Base-by-base conservation (phyloP, 2,797 vertebrate genomes). In the Sibirionetta formosa region DNA sequence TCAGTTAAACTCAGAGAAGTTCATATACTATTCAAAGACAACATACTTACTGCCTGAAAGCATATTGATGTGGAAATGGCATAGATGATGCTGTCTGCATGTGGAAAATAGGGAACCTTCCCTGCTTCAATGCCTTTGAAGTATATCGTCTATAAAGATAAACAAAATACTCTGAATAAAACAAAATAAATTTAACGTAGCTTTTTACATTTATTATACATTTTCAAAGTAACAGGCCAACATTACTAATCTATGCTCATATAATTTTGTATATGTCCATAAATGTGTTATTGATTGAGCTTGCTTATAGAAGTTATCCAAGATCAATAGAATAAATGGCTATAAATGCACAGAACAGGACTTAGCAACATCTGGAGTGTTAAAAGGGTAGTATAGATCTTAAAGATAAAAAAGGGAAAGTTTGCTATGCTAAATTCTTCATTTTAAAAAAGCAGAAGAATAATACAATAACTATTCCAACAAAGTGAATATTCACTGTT, bases 101-200 rank as follows among this genome's bases (percentile, higher is more conserved):
- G 99, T 68, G 99, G 99, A 85, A 99, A 99, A 97, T 99, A 99
- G 9, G 99, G 99, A 95, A 99, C 99, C 33, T 98, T 99, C 63
- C 99, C 99, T 6, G 99, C 98, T 97, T 99, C 99, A 29, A 99
- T 99, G 91, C 99, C 99, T 98, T 99, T 99, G 97, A 99, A 99
- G 98, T 99, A 99, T 97, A 99, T 97, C 8, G 99, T 99, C 99
- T 99, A 94, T 23, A 95, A 91, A 97, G 90, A 94, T 4, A 96
- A 92, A 78, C 14, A 80, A 86, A 33, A 91, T 40, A 82, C 27
- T 15, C 5, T 80, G 42, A 86, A 56, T 10, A 3, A 29, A 85
- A 60, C 19, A 68, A 63, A 87, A 53, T 10, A 35, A 22, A 48
- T 24, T 44, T 31, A 31, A 81, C 53, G 9, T 16, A 58, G 3